These are phyloP conservation scores for Apeltes quadracus DNA, from an alignment of 2,113 vertebrate species.

Conservation along the genomic window DNA sequence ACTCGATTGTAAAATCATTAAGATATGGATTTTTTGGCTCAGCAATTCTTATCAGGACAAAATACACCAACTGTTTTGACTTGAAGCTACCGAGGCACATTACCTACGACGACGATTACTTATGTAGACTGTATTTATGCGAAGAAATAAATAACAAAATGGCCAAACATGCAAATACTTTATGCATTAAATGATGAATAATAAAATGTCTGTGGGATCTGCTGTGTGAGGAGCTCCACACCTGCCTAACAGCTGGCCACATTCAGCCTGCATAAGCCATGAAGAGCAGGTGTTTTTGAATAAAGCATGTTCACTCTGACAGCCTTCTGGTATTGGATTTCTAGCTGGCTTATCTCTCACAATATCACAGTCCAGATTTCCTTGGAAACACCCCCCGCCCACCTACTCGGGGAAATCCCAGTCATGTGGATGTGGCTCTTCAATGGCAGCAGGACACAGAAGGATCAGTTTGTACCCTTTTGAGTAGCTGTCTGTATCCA, in stretches of 20 bases:
- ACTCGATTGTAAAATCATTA: slow-evolving; percentile 20
- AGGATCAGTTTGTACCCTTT: slow-evolving; percentile 14
- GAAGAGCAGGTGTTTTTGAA: slow-evolving; percentile 63
- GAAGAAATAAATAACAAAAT: slow-evolving; percentile 12
- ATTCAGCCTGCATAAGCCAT: slow-evolving; percentile 53
- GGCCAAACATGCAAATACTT: background rate
- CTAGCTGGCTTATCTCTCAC: slow-evolving; percentile 39
- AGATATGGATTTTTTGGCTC: slow-evolving; percentile 35
- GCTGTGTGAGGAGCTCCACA: slow-evolving; percentile 7
- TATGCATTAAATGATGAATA: slow-evolving; percentile 28
- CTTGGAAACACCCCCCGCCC: slow-evolving; percentile 24
- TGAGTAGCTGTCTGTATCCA: slow-evolving; percentile 4
- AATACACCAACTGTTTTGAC: background rate
- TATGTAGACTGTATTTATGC: background rate
- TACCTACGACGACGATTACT: background rate
- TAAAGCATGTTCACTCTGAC: slow-evolving; percentile 51
- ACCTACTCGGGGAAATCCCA: slow-evolving; percentile 42
- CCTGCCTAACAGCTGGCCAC: slow-evolving; percentile 31
- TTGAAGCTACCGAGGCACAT: background rate
- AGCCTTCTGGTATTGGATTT: slow-evolving; percentile 2
- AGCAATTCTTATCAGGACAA: slow-evolving; percentile 23
- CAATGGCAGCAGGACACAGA: slow-evolving; percentile 22
- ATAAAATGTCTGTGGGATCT: slow-evolving; percentile 28
- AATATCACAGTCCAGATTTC: slow-evolving; percentile 39
- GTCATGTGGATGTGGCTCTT: slow-evolving; percentile 51